Base-by-base conservation (phyloP, 2,888 invertebrate species). In the Lottia scabra region DNA sequence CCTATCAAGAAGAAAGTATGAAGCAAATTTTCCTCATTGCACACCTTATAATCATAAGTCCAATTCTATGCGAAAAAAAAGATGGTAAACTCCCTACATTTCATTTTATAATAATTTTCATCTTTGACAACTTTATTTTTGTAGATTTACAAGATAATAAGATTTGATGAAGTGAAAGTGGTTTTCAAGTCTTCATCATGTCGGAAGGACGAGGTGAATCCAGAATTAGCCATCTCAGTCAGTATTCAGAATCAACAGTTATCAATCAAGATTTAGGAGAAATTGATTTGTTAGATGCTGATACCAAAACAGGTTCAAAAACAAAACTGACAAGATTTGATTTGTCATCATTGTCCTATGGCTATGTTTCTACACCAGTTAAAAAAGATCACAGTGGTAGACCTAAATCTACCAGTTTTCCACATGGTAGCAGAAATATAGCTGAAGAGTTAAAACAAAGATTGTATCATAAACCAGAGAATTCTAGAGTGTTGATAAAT, bases 191-290 rank as follows among this genome's bases (percentile, higher is more conserved):
- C 30, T 38, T 15, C 67, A 79, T 38, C 2, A 81, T 80, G 80
- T 78, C 81, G 19, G 78, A 78, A 27, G 68, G 71, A 16, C 69
- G 83, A 46, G 83, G 79, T 12, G 81, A 81, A 65, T 84, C 83
- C 1, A 74, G 80, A 67, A 77, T 78, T 10, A 84, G 84, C 71
- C 79, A 75, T 72, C 67, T 67, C 67, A 80, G 76, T 63, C 84
- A 83, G 71, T 83, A 81, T 72, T 83, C 83, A n/a, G 84, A 83
- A 66, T 84, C 84, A 4, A 81, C 83, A 30, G 82, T 84, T 27
- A 72, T 85, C 30, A 83, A 83, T 64, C 80, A 82, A 46, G 82
- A 84, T 56, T 75, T 83, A 56, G 78, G 74, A 3, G 82, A 84
- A 62, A 78, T 81, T 13, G 82, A 81, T 44, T 70, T 83, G 15